These are phyloP conservation scores for Danaus melanippus DNA, from an alignment of 1,140 invertebrate species.

Conservation along the genomic window DNA sequence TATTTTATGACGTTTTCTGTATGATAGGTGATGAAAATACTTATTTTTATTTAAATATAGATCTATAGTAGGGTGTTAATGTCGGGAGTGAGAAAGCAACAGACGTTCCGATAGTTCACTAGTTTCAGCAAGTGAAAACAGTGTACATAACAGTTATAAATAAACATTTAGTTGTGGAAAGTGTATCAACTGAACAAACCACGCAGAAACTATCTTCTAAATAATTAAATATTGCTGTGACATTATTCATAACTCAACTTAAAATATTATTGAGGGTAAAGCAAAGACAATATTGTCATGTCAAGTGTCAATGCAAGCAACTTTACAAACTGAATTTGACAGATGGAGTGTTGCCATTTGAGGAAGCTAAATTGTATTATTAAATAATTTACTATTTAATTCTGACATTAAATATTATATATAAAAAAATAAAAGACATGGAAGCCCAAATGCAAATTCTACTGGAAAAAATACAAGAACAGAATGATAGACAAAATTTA, in stretches of 20 bases:
- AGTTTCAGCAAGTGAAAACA: not conserved
- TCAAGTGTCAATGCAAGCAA: not conserved
- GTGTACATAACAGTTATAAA: not conserved
- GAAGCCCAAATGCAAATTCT: constrained; percentile 11
- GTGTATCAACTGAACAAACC: not conserved
- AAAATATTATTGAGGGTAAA: too few relatives aligned
- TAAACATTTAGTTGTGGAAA: constrained; percentile 2
- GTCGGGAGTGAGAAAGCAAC: too few relatives aligned
- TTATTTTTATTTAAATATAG: too few relatives aligned
- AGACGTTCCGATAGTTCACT: constrained; percentile 1
- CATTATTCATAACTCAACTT: constrained; percentile 1
- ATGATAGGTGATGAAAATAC: too few relatives aligned
- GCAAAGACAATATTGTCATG: too few relatives aligned
- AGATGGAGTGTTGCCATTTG: constrained; percentile 5
- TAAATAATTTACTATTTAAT: too few relatives aligned
- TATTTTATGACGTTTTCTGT: too few relatives aligned
- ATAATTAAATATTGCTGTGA: not conserved
- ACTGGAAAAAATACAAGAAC: constrained; percentile 14
- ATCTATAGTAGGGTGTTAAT: too few relatives aligned
- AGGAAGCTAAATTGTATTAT: constrained; percentile 1
- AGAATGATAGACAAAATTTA: constrained; percentile 10
- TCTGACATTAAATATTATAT: too few relatives aligned
- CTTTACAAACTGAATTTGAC: not conserved
- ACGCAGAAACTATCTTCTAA: too few relatives aligned
- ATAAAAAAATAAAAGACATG: too few relatives aligned